phyloP scores from a whole-genome alignment of 2,797 vertebrate genomes.

The Emydoidea blandingii region DNA sequence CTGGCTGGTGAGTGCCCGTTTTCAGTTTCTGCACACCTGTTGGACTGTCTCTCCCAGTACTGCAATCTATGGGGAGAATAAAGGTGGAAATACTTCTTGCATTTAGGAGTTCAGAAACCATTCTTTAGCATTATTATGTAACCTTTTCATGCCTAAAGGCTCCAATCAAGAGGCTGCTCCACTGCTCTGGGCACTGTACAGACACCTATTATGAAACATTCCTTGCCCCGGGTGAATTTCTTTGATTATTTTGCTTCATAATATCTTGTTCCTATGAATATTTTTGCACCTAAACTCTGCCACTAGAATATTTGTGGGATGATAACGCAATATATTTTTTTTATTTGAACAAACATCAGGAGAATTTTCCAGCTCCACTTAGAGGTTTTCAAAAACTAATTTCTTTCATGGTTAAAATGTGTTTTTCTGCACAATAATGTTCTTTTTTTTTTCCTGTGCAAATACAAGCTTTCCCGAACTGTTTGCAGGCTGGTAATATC shows the following conservation, averaged over 20 bases:
- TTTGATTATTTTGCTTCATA: neutral
- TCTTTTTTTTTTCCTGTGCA: neutral
- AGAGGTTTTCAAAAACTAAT: neutral
- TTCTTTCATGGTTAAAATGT: neutral
- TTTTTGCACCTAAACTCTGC: neutral
- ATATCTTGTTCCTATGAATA: neutral
- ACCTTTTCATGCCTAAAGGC: neutral
- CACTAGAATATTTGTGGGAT: neutral
- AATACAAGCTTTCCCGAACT: neutral
- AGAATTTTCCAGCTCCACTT: neutral
- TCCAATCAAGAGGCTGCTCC: neutral
- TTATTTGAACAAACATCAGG: neutral
- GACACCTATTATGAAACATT: neutral
- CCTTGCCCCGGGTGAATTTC: neutral
- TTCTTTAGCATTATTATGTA: neutral
- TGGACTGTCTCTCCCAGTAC: neutral
- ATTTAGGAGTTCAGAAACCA: neutral
- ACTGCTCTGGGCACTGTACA: neutral
- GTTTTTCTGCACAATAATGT: neutral
- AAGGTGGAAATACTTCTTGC: neutral
- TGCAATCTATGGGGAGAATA: neutral
- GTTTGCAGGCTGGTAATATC: neutral
- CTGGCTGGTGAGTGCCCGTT: neutral
- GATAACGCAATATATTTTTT: neutral
- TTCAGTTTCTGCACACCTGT: rapidly evolving